Conservation (phyloP, 2,113 vertebrate genomes). For the Eclectus roratus region DNA sequence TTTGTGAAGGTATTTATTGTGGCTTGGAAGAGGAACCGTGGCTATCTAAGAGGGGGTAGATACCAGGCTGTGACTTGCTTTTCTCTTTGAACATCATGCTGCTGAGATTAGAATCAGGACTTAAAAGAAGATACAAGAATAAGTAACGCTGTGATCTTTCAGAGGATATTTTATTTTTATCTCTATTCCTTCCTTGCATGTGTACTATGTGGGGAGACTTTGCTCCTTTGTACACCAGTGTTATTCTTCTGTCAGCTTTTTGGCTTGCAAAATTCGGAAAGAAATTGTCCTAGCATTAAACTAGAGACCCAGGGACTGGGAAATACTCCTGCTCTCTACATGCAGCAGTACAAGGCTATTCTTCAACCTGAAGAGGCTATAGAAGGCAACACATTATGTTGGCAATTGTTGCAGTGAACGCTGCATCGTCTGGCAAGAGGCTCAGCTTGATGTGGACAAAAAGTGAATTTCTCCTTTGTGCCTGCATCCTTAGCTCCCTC, state of each 20-base stretch:
- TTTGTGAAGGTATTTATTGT: not conserved
- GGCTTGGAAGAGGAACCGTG: not conserved
- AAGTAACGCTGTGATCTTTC: not conserved
- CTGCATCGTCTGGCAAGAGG: conserved; percentile 54
- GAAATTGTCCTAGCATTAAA: conserved; percentile 46
- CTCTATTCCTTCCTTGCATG: not conserved
- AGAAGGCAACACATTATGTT: conserved; percentile 24
- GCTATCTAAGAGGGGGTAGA: not conserved
- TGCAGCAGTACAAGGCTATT: conserved; percentile 44
- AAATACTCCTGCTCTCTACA: conserved; percentile 64
- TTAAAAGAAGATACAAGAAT: conserved; percentile 13
- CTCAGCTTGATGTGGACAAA: conserved; percentile 59
- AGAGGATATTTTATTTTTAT: conserved; percentile 30
- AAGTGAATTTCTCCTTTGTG: conserved; percentile 70
- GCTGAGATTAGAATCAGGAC: conserved; percentile 22
- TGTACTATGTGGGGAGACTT: conserved; percentile 3
- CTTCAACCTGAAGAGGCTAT: conserved; percentile 58
- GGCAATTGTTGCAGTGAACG: conserved; percentile 62
- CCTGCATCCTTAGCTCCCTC: conserved; percentile 40
- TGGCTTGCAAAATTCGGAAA: conserved; percentile 59
- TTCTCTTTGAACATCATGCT: not conserved
- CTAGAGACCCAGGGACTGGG: conserved; percentile 48
- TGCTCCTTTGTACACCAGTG: conserved; percentile 29
- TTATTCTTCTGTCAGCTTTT: conserved; percentile 65
- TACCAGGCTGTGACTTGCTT: not conserved